A percentile compares a stretch with the other conserved stretches of the same genome.
Conservation (phyloP, 2,888 invertebrate genomes). For the Tiliacea aurago region DNA sequence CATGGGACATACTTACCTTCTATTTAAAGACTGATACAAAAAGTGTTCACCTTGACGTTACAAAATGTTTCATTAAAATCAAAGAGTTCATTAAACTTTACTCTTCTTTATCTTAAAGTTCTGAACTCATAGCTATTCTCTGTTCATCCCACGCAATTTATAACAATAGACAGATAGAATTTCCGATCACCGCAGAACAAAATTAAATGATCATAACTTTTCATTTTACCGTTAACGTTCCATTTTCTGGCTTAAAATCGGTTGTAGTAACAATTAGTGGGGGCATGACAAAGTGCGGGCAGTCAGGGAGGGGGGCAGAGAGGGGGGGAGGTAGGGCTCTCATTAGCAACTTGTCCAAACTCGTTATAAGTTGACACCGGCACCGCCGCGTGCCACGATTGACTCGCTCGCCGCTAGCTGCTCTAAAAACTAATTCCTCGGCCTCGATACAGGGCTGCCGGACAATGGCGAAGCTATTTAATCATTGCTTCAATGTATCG, state of each 20-base stretch:
- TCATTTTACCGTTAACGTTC: slow-evolving; percentile 55
- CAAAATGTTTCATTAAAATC: not conserved
- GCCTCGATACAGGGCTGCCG: slow-evolving; percentile 52
- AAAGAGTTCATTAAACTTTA: slow-evolving; percentile 15
- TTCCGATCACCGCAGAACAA: slow-evolving; percentile 58
- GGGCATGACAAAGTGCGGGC: slow-evolving; percentile 52
- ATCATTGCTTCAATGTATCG: not conserved
- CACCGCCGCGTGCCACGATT: slow-evolving; percentile 65
- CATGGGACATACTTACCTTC: not conserved
- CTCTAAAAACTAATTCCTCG: slow-evolving; percentile 74
- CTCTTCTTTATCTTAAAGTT: slow-evolving; percentile 15
- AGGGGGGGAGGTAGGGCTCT: slow-evolving; percentile 71
- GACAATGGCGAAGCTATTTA: slow-evolving; percentile 12
- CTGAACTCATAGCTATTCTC: not conserved
- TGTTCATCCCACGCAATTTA: slow-evolving; percentile 25
- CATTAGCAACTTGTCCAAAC: slow-evolving; percentile 88
- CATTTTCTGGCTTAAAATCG: slow-evolving; percentile 52
- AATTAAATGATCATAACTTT: slow-evolving; percentile 65
- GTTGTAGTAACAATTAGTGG: slow-evolving; percentile 64
- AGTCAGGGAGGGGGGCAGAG: not conserved
- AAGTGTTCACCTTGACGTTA: not conserved
- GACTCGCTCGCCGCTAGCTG: slow-evolving; percentile 73
- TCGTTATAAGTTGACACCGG: slow-evolving; percentile 84
- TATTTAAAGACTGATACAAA: not conserved
- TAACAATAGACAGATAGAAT: slow-evolving; percentile 46